phyloP scores from a whole-genome alignment of 1,140 invertebrate genomes.

The Ceratina calcarata region DNA sequence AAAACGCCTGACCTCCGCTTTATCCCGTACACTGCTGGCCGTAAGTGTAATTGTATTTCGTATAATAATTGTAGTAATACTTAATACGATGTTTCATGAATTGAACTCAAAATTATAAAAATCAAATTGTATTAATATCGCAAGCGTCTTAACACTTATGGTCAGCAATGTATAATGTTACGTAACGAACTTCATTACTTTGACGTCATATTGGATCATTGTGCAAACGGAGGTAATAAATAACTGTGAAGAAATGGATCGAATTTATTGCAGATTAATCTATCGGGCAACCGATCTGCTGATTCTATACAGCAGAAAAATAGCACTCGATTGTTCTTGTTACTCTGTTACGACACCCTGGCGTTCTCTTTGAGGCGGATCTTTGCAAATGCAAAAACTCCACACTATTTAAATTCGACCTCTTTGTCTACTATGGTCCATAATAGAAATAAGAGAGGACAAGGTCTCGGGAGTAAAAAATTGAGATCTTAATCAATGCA shows the following conservation, averaged over 20 bases:
- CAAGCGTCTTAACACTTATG: too few species aligned
- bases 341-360: not conserved
- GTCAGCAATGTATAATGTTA: too few species aligned
- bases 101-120: too few species aligned
- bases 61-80: too few species aligned
- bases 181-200: too few species aligned
- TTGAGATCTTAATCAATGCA: conserved; percentile 31
- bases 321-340: too few species aligned
- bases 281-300: too few species aligned
- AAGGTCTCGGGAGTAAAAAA: not conserved
- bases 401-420: too few species aligned
- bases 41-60: too few species aligned
- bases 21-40: not conserved
- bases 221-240: not conserved
- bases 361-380: not conserved
- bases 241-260: not conserved
- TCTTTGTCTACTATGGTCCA: not conserved
- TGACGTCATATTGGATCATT: too few species aligned
- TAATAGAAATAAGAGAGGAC: not conserved
- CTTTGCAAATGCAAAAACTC: not conserved
- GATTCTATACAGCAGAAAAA: not conserved
- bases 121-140: too few species aligned
- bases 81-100: too few species aligned
- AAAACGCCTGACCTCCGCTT: not conserved
- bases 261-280: not conserved